Conservation (phyloP, 23 tunicate genomes). For the Diplosoma virens region DNA sequence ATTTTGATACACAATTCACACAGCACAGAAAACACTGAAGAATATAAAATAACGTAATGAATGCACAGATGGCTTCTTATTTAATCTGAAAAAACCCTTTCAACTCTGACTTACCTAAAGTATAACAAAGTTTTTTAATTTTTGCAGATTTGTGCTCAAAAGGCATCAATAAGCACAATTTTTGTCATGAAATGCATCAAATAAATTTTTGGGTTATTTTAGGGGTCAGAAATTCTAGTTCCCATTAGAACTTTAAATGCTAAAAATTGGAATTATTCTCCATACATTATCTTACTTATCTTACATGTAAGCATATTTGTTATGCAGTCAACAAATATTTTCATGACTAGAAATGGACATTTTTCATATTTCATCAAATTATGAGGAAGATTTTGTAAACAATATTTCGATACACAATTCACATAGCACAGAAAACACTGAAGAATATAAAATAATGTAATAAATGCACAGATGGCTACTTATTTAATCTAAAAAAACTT, state of each 20-base stretch:
- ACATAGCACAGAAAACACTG: not conserved
- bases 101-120: not conserved
- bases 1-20: not conserved
- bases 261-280: too few relatives aligned
- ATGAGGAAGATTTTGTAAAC: not conserved
- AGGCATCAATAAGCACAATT: not conserved
- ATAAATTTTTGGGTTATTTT: too few relatives aligned
- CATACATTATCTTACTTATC: not conserved
- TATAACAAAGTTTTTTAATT: not conserved
- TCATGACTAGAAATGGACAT: not conserved
- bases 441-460: not conserved
- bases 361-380: not conserved
- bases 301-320: not conserved
- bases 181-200: not conserved
- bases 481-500: not conserved
- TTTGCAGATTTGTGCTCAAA: not conserved
- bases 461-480: not conserved
- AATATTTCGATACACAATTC: not conserved
- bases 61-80: not conserved
- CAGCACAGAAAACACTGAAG: not conserved
- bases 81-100: not conserved
- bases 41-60: not conserved
- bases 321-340: not conserved
- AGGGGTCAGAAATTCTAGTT: too few relatives aligned
- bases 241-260: too few relatives aligned